A percentile compares a stretch with the other conserved stretches of the same genome.
Conservation (phyloP, 2,797 vertebrate species). For the Pagetopsis macropterus region DNA sequence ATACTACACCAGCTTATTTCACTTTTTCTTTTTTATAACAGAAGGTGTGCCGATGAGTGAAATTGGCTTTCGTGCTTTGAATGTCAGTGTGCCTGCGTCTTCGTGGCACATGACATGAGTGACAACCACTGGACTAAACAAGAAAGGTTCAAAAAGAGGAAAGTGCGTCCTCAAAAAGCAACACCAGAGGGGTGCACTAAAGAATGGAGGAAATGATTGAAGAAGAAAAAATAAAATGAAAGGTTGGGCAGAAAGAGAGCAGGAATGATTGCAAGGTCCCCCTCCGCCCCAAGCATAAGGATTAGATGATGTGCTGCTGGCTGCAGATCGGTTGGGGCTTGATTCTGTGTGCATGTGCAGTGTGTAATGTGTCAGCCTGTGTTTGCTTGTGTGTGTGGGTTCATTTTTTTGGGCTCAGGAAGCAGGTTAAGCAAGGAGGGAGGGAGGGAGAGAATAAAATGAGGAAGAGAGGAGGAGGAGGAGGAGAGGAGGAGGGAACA, state of each 20-base stretch:
- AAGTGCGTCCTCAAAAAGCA: slow-evolving; percentile 33
- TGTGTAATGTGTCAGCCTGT: slow-evolving; percentile 43
- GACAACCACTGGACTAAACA: slow-evolving; percentile 22
- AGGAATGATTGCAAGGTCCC: slow-evolving; percentile 51
- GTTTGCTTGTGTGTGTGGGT: slow-evolving; percentile 34
- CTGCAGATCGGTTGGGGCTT: slow-evolving; percentile 72
- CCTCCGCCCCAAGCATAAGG: slow-evolving; percentile 63
- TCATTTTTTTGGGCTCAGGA: slow-evolving; percentile 62
- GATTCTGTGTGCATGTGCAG: slow-evolving; percentile 55
- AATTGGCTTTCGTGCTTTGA: slow-evolving; percentile 15
- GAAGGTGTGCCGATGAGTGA: slow-evolving; percentile 30
- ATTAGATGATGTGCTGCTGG: slow-evolving; percentile 76
- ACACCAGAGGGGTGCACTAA: slow-evolving; percentile 39
- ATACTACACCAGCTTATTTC: slow-evolving; percentile 31
- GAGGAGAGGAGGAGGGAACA: slow-evolving; percentile 49
- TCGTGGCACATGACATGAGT: not conserved
- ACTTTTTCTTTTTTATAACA: slow-evolving; percentile 6
- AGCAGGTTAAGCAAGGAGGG: slow-evolving; percentile 64
- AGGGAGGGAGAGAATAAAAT: slow-evolving; percentile 22
- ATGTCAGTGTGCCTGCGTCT: slow-evolving; percentile 3
- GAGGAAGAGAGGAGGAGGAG: slow-evolving; percentile 25
- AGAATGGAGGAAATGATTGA: slow-evolving; percentile 50
- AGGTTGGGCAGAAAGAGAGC: slow-evolving; percentile 55
- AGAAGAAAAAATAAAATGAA: slow-evolving; percentile 54
- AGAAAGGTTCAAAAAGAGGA: slow-evolving; percentile 28